A percentile compares a stretch with the other conserved stretches of the same genome.
phyloP scores from a whole-genome alignment of 30 jellyfish, hydroid and myxozoan genomes.

The Rhopilema esculentum region DNA sequence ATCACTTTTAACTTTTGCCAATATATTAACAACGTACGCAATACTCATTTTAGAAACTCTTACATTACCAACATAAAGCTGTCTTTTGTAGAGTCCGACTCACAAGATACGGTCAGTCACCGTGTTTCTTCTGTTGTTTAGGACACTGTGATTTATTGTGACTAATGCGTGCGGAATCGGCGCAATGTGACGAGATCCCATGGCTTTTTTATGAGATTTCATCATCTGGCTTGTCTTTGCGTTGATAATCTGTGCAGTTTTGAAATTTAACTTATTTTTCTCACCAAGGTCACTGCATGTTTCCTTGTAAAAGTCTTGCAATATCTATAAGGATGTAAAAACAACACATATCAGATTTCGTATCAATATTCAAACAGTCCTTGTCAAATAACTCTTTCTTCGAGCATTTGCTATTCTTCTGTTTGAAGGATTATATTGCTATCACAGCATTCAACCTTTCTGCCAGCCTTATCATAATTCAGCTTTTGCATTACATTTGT shows the following conservation, averaged over 20 bases:
- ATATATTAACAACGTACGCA: slow-evolving; percentile 39
- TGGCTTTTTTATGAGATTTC: slow-evolving; percentile 34
- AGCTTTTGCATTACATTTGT: no score
- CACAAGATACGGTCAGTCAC: neutral
- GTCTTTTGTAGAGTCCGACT: slow-evolving; percentile 24
- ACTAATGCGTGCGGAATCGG: neutral
- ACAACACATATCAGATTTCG: neutral
- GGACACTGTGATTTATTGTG: slow-evolving; percentile 17
- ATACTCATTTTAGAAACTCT: slow-evolving; percentile 56
- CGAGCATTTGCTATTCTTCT: no score
- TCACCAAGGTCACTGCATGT: slow-evolving; percentile 19
- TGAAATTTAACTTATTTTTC: slow-evolving; percentile 13
- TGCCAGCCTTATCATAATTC: no score
- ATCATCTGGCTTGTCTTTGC: slow-evolving; percentile 53
- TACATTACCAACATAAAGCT: slow-evolving; percentile 12
- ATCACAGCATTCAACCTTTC: no score
- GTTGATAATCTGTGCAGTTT: slow-evolving; percentile 29
- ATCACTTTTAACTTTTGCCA: slow-evolving; percentile 17
- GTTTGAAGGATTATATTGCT: no score
- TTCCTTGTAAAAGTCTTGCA: slow-evolving; percentile 4
- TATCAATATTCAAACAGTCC: neutral
- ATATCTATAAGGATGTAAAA: neutral
- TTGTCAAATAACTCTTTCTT: neutral
- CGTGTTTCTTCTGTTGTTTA: slow-evolving; percentile 35
- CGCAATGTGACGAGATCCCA: slow-evolving; percentile 50